A percentile compares a stretch with the other conserved stretches of the same genome.
Conservation (phyloP, 1,140 invertebrate genomes). For the Drosophila littoralis region DNA sequence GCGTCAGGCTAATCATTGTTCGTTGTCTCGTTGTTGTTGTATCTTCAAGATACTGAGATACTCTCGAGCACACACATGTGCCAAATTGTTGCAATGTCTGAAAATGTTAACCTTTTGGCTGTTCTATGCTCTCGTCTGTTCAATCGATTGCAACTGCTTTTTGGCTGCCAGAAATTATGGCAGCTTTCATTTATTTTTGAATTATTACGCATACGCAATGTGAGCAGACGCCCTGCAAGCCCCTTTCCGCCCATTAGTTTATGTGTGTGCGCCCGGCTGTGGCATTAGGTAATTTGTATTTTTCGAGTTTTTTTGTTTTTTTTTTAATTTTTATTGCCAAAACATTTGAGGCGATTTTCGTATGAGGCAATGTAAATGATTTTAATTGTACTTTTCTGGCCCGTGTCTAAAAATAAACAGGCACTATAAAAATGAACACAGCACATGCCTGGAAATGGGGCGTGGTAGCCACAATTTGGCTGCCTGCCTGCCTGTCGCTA, state of each 20-base stretch:
- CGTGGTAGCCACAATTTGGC: slow-evolving; percentile 13
- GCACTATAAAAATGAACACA: slow-evolving; percentile 54
- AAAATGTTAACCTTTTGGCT: slow-evolving; percentile 46
- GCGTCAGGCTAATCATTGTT: slow-evolving; percentile 58
- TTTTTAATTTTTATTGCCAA: slow-evolving; percentile 59
- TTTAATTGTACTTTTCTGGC: slow-evolving; percentile 73
- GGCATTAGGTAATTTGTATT: slow-evolving; percentile 73
- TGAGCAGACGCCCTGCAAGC: slow-evolving; percentile 9
- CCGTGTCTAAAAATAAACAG: slow-evolving; percentile 63
- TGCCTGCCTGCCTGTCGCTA: neutral
- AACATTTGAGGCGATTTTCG: slow-evolving; percentile 31
- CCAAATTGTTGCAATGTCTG: slow-evolving; percentile 69
- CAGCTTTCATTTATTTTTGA: slow-evolving; percentile 69
- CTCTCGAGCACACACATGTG: slow-evolving; percentile 34
- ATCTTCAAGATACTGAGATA: slow-evolving; percentile 6
- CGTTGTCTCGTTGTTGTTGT: slow-evolving; percentile 9
- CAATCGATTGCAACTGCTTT: slow-evolving; percentile 42
- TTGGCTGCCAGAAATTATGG: slow-evolving; percentile 45
- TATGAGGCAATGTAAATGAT: slow-evolving; percentile 70
- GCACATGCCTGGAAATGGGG: slow-evolving; percentile 36
- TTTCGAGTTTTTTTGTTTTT: slow-evolving; percentile 37
- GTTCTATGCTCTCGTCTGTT: slow-evolving; percentile 17
- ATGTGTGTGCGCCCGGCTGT: slow-evolving; percentile 53
- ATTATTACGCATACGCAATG: slow-evolving; percentile 73
- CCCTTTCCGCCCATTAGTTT: neutral